Conservation (phyloP, 1,140 invertebrate genomes). For the Protaetia brevitarsis region DNA sequence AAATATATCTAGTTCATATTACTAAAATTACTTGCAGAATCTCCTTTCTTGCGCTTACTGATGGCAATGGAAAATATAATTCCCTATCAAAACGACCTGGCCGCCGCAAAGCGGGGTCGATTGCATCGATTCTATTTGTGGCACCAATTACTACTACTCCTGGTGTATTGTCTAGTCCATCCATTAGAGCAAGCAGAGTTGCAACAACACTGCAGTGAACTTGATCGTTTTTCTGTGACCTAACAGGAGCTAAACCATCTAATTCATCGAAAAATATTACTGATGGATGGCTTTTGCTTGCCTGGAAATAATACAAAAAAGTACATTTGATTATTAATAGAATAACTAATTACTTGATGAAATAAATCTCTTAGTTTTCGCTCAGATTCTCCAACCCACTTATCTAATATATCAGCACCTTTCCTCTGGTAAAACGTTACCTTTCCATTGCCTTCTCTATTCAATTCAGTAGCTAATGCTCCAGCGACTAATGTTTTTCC, state of each 20-base stretch:
- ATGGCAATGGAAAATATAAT: conserved; percentile 68
- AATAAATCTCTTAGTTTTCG: conserved; percentile 54
- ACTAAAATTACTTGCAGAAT: conserved; percentile 35
- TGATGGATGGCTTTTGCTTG: conserved; percentile 74
- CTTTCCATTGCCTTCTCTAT: conserved; percentile 49
- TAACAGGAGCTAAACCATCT: conserved; percentile 79
- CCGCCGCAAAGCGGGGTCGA: conserved; percentile 76
- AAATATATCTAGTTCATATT: neutral
- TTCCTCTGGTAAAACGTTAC: conserved; percentile 55
- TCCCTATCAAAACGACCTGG: conserved; percentile 84
- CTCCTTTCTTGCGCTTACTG: conserved; percentile 53
- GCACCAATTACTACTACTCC: conserved; percentile 78
- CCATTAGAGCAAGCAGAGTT: conserved; percentile 84
- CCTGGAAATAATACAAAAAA: conserved; percentile 50
- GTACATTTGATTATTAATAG: neutral
- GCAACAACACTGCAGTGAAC: conserved; percentile 90
- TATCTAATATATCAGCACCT: conserved; percentile 55
- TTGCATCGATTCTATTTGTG: conserved; percentile 77
- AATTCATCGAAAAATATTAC: conserved; percentile 91
- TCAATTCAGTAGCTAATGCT: conserved; percentile 54
- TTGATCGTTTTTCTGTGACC: conserved; percentile 85
- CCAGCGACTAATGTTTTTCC: conserved; percentile 56
- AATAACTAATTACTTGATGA: conserved; percentile 41
- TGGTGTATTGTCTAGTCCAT: conserved; percentile 70
- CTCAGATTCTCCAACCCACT: conserved; percentile 58